Evolutionary conservation across 2,113 vertebrate genomes (phyloP), one percentile per base, ranked within the genome.

Genomic region (Copsychus sechellarum): DNA sequence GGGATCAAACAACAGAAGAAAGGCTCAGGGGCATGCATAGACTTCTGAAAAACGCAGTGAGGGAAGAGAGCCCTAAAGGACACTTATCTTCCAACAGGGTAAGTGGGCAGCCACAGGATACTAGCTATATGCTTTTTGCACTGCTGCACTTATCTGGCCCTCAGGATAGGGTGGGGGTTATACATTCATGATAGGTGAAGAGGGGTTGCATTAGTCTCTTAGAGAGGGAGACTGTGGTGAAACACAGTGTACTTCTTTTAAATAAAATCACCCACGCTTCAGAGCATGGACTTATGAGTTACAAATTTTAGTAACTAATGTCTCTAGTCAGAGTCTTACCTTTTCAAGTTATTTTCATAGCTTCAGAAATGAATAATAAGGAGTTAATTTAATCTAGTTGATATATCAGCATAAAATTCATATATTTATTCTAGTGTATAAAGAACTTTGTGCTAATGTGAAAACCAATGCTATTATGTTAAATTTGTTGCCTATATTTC

Each of bases 351-450:
- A 73, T 72, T 92, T 72, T 65, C 50, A 60, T 29, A 15, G 12
- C 17, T 86, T 91, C 58, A 83, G 45, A 84, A 91, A 89, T 65
- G 45, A 10, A 36, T 69, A 72, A 89, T 72, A 24, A 69, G 86
- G 11, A 80, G 4, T 53, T 47, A 84, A 81, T 84, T 89, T 91
- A 66, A 88, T 57, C 0, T 0, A 72, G 29, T 33, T 50, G 11
- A 71, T 42, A 84, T 33, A 51, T 42, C 58, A n/a, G 42, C 4
- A 64, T 54, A 25, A 47, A 80, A 80, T 80, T 13, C 0, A 21
- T 43, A 34, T 69, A 72, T 83, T 69, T 65, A 78, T 13, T 60
- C 42, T 51, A 80, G 28, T 24, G 1, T 29, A 36, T 72, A 92
- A 77, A n/a, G 29, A 60, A 36, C 5, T 53, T 58, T 12, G 4